phyloP scores from a whole-genome alignment of 1,140 invertebrate genomes.

The Apis florea region DNA sequence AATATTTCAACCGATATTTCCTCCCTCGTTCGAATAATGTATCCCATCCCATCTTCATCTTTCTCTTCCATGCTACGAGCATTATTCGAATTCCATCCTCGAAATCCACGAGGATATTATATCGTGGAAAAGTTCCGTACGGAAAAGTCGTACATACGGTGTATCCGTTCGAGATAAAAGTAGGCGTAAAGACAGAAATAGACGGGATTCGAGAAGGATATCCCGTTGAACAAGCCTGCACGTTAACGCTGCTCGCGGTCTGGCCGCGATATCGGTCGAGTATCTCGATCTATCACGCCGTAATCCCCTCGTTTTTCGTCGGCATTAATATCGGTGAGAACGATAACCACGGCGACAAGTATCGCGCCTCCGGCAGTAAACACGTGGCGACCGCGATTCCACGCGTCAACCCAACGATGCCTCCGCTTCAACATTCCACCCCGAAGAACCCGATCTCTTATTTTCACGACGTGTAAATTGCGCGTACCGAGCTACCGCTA shows the following conservation, averaged over 20 bases:
- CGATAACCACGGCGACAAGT: conserved; percentile 35
- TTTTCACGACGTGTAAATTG: conserved; percentile 27
- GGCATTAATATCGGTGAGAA: conserved; percentile 13
- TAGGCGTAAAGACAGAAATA: too few relatives aligned
- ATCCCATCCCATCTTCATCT: too few relatives aligned
- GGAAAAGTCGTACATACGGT: too few relatives aligned
- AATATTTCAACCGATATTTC: too few relatives aligned
- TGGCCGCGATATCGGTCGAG: neutral
- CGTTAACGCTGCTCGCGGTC: neutral
- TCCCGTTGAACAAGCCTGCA: neutral
- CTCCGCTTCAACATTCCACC: conserved; percentile 30
- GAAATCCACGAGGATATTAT: too few relatives aligned
- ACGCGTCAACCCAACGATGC: conserved; percentile 20
- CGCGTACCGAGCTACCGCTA: conserved; percentile 39
- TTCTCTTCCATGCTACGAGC: too few relatives aligned
- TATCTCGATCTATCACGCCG: conserved; percentile 14
- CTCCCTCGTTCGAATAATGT: too few relatives aligned
- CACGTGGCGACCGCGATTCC: conserved; percentile 33
- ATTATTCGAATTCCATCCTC: too few relatives aligned
- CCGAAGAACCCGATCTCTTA: conserved; percentile 1
- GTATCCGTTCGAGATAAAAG: too few relatives aligned
- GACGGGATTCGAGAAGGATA: neutral
- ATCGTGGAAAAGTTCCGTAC: too few relatives aligned
- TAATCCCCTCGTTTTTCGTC: conserved; percentile 14
- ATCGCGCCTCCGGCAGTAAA: neutral